phyloP scores from a whole-genome alignment of 1,140 invertebrate genomes.

The Leptinotarsa texana region DNA sequence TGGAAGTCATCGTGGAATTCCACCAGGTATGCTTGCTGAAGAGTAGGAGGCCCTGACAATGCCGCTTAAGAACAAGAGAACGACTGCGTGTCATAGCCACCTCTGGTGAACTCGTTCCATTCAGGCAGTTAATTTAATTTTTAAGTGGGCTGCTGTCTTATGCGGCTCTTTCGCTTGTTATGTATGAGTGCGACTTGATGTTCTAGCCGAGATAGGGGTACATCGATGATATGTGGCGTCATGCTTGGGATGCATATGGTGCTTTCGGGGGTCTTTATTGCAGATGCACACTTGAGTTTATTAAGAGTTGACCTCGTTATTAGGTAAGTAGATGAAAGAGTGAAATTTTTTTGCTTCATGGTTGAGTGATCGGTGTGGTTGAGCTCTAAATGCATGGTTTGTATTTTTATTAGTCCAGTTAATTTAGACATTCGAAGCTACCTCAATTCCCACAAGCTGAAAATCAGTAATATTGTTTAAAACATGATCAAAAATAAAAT shows the following conservation, averaged over 20 bases:
- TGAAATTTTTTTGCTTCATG: too few species aligned
- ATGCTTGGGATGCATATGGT: conserved; percentile 19
- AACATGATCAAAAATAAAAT: too few species aligned
- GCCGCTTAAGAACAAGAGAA: conserved; percentile 3
- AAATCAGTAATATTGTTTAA: too few species aligned
- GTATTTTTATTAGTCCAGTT: too few species aligned
- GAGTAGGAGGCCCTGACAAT: conserved; percentile 15
- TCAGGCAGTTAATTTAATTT: conserved; percentile 21
- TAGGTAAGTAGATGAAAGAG: too few species aligned
- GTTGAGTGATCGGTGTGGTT: too few species aligned
- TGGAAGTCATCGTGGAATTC: conserved; percentile 22
- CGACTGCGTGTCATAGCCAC: conserved; percentile 8
- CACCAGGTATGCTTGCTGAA: conserved; percentile 16
- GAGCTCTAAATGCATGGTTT: too few species aligned
- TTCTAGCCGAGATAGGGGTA: conserved; percentile 12
- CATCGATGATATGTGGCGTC: conserved; percentile 20
- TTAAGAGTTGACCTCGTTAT: neutral
- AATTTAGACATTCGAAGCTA: too few species aligned
- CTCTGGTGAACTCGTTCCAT: conserved; percentile 22
- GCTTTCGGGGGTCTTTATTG: conserved; percentile 5
- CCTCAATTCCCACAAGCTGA: too few species aligned
- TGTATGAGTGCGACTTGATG: conserved; percentile 16
- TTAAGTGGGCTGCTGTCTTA: conserved; percentile 25
- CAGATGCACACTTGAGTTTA: neutral
- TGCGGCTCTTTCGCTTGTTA: conserved; percentile 5